Evolutionary conservation across 1,140 invertebrate species (phyloP).

Genomic region (Drosophila rufa): DNA sequence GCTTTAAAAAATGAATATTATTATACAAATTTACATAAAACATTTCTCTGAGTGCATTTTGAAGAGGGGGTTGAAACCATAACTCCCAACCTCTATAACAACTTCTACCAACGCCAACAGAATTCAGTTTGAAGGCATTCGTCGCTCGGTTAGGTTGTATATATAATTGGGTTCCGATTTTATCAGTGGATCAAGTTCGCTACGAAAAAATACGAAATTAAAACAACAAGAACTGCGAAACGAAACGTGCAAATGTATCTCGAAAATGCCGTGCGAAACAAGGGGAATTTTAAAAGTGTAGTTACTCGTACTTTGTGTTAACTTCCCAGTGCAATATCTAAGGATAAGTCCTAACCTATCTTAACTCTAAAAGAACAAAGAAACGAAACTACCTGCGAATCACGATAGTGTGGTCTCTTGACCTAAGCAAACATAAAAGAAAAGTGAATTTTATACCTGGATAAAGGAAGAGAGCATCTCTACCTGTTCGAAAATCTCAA

Average conservation of each 20-base stretch:
- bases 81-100: slow-evolving; percentile 13
- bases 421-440: slow-evolving; percentile 63
- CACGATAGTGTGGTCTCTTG: slow-evolving; percentile 32
- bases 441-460: slow-evolving; percentile 49
- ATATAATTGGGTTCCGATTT: slow-evolving; percentile 44
- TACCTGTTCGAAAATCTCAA: slow-evolving; percentile 52
- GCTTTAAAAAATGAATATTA: too few relatives aligned
- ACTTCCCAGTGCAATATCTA: slow-evolving; percentile 60
- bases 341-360: slow-evolving; percentile 42
- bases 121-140: slow-evolving; percentile 60
- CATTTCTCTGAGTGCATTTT: slow-evolving; percentile 5
- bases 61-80: slow-evolving; percentile 29
- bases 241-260: slow-evolving; percentile 31
- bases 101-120: slow-evolving; percentile 32
- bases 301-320: slow-evolving; percentile 44
- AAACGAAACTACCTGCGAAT: slow-evolving; percentile 57
- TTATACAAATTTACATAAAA: too few relatives aligned
- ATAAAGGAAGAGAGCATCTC: slow-evolving; percentile 23
- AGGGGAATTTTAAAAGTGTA: slow-evolving; percentile 20
- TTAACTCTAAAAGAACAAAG: slow-evolving; percentile 19
- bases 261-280: slow-evolving; percentile 21
- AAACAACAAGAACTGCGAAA: slow-evolving; percentile 14
- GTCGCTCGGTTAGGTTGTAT: slow-evolving; percentile 69
- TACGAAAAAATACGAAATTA: slow-evolving; percentile 47
- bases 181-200: slow-evolving; percentile 38